Conservation (phyloP, 2,113 vertebrate genomes). For the Anguilla japonica region DNA sequence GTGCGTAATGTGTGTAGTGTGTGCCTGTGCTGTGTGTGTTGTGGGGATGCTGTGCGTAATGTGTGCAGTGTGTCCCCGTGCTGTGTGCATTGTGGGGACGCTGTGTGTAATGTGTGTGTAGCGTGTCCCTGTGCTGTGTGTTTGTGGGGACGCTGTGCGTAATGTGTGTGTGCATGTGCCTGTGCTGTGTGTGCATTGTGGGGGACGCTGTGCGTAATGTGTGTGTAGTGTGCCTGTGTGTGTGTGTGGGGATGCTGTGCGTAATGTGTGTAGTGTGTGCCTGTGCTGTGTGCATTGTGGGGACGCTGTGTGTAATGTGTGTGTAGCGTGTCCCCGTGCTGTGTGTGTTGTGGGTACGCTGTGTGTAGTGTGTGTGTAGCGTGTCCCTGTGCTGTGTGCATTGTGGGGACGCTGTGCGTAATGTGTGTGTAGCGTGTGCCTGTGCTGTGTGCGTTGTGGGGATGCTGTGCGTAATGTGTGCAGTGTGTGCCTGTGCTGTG, state of each 20-base stretch:
- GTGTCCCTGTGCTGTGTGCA: no score
- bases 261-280: conserved; percentile 15
- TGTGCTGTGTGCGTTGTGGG: no score
- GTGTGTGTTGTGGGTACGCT: no score
- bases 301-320: neutral
- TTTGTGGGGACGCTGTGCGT: neutral
- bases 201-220: conserved; percentile 1
- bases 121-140: no score
- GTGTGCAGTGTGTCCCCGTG: conserved; percentile 29
- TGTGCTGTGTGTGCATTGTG: neutral
- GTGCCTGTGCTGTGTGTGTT: no score
- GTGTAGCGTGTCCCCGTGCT: neutral
- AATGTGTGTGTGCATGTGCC: neutral
- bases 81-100: no score
- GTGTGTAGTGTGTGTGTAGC: no score
- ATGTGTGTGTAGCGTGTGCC: no score
- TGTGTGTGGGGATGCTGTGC: neutral
- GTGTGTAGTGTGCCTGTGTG: conserved; percentile 10
- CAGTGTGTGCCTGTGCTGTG: neutral
- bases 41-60: neutral
- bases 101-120: no score
- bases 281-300: no score
- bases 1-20: no score
- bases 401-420: neutral
- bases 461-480: conserved; percentile 10